These are phyloP conservation scores for Potorous gilbertii DNA, from an alignment of 2,797 vertebrate genomes.

Conservation along the genomic window DNA sequence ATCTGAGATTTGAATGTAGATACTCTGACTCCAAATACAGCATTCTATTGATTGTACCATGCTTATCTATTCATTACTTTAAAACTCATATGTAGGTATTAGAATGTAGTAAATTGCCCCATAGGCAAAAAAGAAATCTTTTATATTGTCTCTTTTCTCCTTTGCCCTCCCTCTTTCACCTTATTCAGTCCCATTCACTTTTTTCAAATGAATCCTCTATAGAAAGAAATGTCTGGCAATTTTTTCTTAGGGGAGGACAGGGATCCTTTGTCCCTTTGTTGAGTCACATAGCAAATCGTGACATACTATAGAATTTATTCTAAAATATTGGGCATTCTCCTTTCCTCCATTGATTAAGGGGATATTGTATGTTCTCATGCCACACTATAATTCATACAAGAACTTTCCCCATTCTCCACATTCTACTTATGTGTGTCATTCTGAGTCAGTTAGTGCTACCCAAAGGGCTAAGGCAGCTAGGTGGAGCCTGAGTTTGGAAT, in stretches of 20 bases:
- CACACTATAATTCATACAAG: background rate
- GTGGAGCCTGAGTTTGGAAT: background rate
- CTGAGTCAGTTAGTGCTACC: background rate
- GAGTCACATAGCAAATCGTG: background rate
- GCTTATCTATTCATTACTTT: constrained; percentile 4
- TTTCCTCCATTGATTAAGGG: background rate
- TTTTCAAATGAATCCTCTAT: background rate
- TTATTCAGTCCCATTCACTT: background rate
- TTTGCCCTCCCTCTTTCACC: background rate
- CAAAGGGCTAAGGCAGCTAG: background rate
- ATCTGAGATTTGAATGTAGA: background rate
- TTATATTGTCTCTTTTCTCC: background rate
- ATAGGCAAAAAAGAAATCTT: background rate
- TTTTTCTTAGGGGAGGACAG: background rate
- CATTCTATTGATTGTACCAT: background rate
- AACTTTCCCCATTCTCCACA: background rate
- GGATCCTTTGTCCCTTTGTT: background rate
- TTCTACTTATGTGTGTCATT: background rate
- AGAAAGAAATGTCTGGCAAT: background rate
- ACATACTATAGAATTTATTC: background rate
- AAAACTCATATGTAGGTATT: background rate
- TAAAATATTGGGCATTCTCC: background rate
- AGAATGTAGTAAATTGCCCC: background rate
- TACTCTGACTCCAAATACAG: background rate
- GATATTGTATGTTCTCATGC: background rate